Base-by-base conservation (phyloP, 2,797 vertebrate genomes). In the Florisuga fusca region DNA sequence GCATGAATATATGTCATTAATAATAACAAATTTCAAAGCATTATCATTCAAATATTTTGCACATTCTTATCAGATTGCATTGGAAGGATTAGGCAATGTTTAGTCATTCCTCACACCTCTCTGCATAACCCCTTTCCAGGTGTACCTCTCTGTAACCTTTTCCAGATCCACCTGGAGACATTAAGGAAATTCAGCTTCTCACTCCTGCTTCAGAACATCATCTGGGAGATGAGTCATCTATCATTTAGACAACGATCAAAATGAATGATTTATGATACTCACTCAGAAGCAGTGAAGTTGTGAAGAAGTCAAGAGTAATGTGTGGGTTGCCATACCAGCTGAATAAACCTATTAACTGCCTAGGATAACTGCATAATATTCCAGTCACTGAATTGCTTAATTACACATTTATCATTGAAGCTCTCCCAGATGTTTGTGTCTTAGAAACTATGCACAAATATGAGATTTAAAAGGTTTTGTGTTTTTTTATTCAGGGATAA, bases 251-350 rank as follows among this genome's bases (percentile, higher is more conserved):
- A 57, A 13, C 67, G 51, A n/a, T 61, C 38, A 48, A 74, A 16
- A 50, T 38, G 16, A 87, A 76, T 84, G 63, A 91, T 93, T 94
- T 84, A 53, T 54, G 63, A 54, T 51, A 61, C 29, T 63, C 62
- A 50, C 59, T 90, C 63, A 79, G 53, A 55, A 77, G 31, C 61
- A 87, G 26, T 26, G 33, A 82, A 71, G 43, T 48, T 76, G n/a
- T n/a, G n/a, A n/a, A n/a, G n/a, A n/a, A 63, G 20, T 54, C 36
- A 20, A 53, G 31, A 17, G 22, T 21, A 58, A 84, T 12, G 31
- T 5, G 13, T 77, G 38, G 46, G 21, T 20, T 67, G 36, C 63
- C 0, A 0, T n/a, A 41, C 48, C 50, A 26, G 3, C 82, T 3
- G 19, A 80, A 48, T 78, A 80, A 91, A 87, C 73, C 34, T 68